Percentiles rank a stretch among this genome's conserved stretches.
Conservation (phyloP, 2,113 vertebrate genomes). For the Trematocara macrostoma region DNA sequence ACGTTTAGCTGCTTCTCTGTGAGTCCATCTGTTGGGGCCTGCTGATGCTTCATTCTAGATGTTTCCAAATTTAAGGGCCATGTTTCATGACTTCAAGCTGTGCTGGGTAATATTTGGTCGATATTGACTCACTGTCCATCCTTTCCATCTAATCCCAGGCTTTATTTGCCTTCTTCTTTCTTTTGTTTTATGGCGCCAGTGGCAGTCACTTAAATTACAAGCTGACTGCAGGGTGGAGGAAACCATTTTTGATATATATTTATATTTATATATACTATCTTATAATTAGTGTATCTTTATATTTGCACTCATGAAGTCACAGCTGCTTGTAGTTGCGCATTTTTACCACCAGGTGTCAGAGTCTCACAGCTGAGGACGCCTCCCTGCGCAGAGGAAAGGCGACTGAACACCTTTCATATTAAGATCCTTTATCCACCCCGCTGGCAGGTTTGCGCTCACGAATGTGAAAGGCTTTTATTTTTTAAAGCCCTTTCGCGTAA, state of each 20-base stretch:
- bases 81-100: background rate
- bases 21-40: background rate
- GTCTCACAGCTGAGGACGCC: background rate
- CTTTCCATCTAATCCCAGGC: background rate
- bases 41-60: background rate
- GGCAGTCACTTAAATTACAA: background rate
- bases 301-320: background rate
- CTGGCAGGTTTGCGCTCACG: background rate
- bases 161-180: background rate
- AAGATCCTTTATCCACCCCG: background rate
- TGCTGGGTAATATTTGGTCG: background rate
- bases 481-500: background rate
- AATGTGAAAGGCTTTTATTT: background rate
- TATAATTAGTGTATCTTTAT: background rate
- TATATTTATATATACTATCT: background rate
- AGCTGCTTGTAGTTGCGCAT: background rate
- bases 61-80: background rate
- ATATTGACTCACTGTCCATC: background rate
- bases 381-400: slow-evolving; percentile 24
- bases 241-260: background rate
- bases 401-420: background rate
- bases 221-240: background rate
- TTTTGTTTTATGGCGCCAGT: background rate
- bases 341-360: background rate
- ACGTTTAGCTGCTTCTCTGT: background rate